These are phyloP conservation scores for Clepsis dumicolana DNA, from an alignment of 2,888 invertebrate genomes.

Conservation along the genomic window DNA sequence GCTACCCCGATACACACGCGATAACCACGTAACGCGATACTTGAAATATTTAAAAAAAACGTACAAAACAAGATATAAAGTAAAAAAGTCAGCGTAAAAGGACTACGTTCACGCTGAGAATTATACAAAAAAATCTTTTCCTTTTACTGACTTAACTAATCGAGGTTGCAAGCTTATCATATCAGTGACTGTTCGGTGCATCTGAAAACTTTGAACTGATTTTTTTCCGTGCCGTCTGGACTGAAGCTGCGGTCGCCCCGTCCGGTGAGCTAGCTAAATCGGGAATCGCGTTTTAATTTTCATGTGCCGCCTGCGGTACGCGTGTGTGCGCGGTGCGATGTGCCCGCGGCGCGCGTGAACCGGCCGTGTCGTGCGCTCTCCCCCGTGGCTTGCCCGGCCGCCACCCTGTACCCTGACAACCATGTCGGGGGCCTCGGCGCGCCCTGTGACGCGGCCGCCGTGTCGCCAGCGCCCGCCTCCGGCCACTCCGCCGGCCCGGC, in stretches of 20 bases:
- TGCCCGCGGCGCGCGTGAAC: conserved; percentile 84
- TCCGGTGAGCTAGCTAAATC: conserved; percentile 81
- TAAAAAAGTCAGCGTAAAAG: conserved; percentile 15
- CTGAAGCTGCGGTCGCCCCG: conserved; percentile 50
- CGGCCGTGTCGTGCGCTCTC: conserved; percentile 73
- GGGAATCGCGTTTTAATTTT: conserved; percentile 83
- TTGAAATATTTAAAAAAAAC: conserved; percentile 37
- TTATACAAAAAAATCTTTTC: conserved; percentile 52
- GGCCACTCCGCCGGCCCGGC: conserved; percentile 94
- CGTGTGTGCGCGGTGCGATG: conserved; percentile 83
- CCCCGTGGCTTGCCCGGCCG: conserved; percentile 93
- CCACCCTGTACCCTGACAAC: conserved; percentile 94
- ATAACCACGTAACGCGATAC: conserved; percentile 64
- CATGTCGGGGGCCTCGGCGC: conserved; percentile 88
- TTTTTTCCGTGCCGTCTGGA: conserved; percentile 29
- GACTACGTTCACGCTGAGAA: conserved; percentile 17
- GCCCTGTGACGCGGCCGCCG: conserved; percentile 89
- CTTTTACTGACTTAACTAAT: conserved; percentile 45
- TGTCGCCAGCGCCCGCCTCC: conserved; percentile 93
- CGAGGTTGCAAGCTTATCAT: conserved; percentile 63
- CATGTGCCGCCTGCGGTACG: conserved; percentile 83
- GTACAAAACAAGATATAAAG: conserved; percentile 9
- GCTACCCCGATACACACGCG: conserved; percentile 66
- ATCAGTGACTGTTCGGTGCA: conserved; percentile 71
- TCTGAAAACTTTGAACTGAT: conserved; percentile 49